These are phyloP conservation scores for Clivina fossor DNA, from an alignment of 2,888 invertebrate species.

Conservation along the genomic window DNA sequence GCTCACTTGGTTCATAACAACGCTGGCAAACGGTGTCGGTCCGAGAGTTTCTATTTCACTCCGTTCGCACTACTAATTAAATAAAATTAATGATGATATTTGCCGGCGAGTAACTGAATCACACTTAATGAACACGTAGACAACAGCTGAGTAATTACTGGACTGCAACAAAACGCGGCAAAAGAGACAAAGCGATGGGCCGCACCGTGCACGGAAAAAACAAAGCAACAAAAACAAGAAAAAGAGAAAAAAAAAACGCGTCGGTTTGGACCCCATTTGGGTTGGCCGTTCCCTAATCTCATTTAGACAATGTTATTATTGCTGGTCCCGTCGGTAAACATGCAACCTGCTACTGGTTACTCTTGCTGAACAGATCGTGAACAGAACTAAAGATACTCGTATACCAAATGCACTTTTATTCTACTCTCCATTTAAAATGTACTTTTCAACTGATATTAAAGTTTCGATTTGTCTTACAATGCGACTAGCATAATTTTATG, in stretches of 20 bases:
- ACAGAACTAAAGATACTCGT: too few relatives aligned
- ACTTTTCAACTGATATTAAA: conserved; percentile 28
- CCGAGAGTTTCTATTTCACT: too few relatives aligned
- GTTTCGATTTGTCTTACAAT: conserved; percentile 32
- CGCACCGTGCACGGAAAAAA: neutral
- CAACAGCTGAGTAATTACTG: conserved; percentile 27
- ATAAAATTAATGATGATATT: conserved; percentile 30
- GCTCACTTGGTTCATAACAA: too few relatives aligned
- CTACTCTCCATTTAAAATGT: conserved; percentile 20
- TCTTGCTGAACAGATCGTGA: neutral
- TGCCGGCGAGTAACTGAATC: conserved; percentile 27
- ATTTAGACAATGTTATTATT: conserved; percentile 32
- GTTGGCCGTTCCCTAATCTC: conserved; percentile 19
- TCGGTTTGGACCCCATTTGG: too few relatives aligned
- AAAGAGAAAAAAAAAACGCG: conserved; percentile 17
- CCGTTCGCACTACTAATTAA: conserved; percentile 16
- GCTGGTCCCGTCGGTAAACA: conserved; percentile 22
- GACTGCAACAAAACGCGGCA: conserved; percentile 10
- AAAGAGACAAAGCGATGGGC: neutral
- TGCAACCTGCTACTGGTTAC: conserved; percentile 21
- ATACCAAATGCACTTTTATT: conserved; percentile 2
- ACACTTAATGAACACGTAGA: conserved; percentile 30
- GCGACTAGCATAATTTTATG: too few relatives aligned
- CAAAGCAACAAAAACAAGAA: too few relatives aligned
- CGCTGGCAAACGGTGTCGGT: too few relatives aligned